Conservation (phyloP, 2,797 vertebrate species). For the Tinamus major region DNA sequence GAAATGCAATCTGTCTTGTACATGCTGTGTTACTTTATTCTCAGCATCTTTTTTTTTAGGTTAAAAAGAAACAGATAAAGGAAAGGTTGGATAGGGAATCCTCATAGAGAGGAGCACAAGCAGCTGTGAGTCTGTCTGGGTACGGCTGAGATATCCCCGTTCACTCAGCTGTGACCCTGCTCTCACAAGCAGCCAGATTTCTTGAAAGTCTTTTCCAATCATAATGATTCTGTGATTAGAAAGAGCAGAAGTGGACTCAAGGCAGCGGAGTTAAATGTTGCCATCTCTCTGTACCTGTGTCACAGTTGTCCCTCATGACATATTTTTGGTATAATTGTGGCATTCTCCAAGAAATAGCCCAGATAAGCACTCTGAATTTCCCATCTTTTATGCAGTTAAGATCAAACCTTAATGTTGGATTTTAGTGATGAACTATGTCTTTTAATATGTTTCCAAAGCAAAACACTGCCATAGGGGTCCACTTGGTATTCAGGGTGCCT, state of each 20-base stretch:
- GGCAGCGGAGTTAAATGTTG: neutral
- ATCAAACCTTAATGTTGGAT: neutral
- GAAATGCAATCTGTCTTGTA: neutral
- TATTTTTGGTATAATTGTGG: neutral
- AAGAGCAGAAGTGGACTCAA: neutral
- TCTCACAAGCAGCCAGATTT: neutral
- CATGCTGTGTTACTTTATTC: neutral
- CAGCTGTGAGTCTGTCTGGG: neutral
- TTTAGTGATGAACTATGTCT: conserved; percentile 54
- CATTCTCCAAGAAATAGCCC: neutral
- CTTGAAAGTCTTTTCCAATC: neutral
- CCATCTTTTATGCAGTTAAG: conserved; percentile 7
- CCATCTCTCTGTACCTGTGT: neutral
- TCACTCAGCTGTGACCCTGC: fast-evolving
- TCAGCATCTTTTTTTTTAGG: neutral
- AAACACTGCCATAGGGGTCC: neutral
- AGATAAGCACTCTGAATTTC: neutral
- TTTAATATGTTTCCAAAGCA: conserved; percentile 47
- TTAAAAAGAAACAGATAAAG: neutral
- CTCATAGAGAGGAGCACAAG: neutral
- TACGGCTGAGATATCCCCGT: neutral
- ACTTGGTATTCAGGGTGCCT: neutral
- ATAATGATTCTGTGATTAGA: neutral
- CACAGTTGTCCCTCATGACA: fast-evolving
- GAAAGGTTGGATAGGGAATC: neutral